Conservation (phyloP, 2,888 invertebrate species). For the Myathropa florea region DNA sequence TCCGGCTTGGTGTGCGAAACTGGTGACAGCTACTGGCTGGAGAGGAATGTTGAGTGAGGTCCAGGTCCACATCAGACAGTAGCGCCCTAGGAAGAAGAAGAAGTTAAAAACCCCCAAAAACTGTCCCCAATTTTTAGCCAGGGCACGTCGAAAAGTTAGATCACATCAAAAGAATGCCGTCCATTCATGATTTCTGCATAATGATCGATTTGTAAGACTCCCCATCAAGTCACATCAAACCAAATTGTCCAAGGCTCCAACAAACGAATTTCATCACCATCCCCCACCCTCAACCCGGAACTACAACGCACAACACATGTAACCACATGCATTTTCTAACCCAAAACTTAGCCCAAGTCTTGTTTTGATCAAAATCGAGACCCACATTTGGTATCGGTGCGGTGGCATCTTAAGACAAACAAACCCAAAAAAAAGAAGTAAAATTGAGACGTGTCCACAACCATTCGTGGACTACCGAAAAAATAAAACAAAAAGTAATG, state of each 20-base stretch:
- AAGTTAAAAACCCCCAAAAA: no score
- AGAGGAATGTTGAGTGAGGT: no score
- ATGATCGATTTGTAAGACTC: no score
- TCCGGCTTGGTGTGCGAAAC: no score
- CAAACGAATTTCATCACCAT: constrained; percentile 7
- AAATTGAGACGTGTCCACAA: constrained; percentile 63
- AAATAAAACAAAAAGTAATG: constrained; percentile 14
- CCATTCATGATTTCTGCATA: no score
- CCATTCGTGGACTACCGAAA: constrained; percentile 59
- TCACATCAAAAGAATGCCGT: background rate
- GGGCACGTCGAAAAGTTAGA: background rate
- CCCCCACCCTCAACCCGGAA: constrained; percentile 48
- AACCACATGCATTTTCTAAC: background rate
- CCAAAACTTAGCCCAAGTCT: constrained; percentile 25
- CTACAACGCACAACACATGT: constrained; percentile 17
- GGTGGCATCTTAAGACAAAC: constrained; percentile 54
- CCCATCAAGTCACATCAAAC: no score
- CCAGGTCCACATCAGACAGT: no score
- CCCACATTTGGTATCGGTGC: constrained; percentile 55
- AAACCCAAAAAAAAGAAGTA: background rate
- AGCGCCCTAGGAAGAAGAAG: no score
- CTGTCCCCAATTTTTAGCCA: no score
- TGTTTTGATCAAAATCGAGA: constrained; percentile 52
- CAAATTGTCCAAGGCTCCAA: background rate
- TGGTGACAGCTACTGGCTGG: no score